These are phyloP conservation scores for Barnardius zonarius DNA, from an alignment of 2,113 vertebrate species.

Conservation along the genomic window DNA sequence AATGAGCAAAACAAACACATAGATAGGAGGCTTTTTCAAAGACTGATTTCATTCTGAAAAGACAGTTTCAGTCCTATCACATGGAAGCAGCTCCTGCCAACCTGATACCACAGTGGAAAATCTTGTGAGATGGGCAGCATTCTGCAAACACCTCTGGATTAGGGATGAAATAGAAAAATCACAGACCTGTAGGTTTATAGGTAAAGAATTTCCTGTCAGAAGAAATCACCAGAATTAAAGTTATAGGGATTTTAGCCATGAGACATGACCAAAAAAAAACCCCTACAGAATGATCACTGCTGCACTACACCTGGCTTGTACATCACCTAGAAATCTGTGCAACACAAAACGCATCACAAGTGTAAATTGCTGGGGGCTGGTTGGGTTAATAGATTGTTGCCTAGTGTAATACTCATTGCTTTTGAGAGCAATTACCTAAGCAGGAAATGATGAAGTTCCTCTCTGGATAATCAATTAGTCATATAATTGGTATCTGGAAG, in stretches of 20 bases:
- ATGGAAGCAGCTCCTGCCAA: background rate
- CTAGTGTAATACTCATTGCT: background rate
- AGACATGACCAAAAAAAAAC: background rate
- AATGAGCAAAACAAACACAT: constrained; percentile 23
- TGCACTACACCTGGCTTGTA: background rate
- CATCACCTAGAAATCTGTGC: background rate
- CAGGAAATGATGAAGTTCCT: background rate
- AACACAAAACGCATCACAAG: background rate
- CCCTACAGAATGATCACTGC: background rate
- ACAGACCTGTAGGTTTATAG: background rate
- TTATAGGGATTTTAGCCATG: background rate
- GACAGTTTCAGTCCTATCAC: background rate
- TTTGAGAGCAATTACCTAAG: constrained; percentile 1
- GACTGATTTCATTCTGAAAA: constrained; percentile 1
- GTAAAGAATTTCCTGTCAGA: background rate
- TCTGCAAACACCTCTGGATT: background rate
- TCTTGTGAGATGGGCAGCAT: background rate
- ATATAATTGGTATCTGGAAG: constrained; percentile 10
- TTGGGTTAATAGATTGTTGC: background rate
- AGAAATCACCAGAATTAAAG: background rate
- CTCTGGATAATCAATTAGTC: background rate
- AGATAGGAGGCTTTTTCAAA: constrained; percentile 22
- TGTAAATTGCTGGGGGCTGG: background rate
- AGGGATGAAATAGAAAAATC: background rate
- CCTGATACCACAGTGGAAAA: background rate